These are phyloP conservation scores for Galeopterus variegatus DNA, from an alignment of 2,113 vertebrate species.

Conservation along the genomic window DNA sequence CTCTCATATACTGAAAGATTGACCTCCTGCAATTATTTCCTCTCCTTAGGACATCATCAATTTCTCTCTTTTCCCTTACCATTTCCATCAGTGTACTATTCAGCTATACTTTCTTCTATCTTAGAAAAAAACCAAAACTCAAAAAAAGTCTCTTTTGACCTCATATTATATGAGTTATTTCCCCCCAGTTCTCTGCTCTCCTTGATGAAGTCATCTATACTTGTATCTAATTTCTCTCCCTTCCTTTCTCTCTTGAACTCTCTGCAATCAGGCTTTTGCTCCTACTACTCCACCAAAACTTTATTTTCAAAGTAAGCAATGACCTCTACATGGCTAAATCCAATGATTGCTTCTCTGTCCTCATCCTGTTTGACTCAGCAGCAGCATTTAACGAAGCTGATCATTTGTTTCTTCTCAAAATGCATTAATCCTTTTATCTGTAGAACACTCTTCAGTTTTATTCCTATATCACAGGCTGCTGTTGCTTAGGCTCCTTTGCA, in stretches of 20 bases:
- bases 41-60: neutral
- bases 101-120: neutral
- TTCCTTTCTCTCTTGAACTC: neutral
- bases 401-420: neutral
- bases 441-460: slow-evolving; percentile 30
- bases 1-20: neutral
- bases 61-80: neutral
- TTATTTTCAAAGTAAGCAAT: neutral
- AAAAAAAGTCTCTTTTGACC: neutral
- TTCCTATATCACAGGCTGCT: neutral
- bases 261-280: neutral
- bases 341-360: neutral
- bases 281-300: neutral
- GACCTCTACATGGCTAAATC: neutral
- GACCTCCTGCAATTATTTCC: neutral
- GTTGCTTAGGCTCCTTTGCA: neutral
- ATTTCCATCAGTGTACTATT: neutral
- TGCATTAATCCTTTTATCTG: neutral
- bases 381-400: neutral
- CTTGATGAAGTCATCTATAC: neutral
- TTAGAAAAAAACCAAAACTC: neutral
- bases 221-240: neutral
- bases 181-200: neutral
- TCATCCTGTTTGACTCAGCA: neutral
- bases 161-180: neutral